A percentile compares a stretch with the other conserved stretches of the same genome.
phyloP scores from a whole-genome alignment of 2,113 vertebrate genomes.

The Gobio gobio region DNA sequence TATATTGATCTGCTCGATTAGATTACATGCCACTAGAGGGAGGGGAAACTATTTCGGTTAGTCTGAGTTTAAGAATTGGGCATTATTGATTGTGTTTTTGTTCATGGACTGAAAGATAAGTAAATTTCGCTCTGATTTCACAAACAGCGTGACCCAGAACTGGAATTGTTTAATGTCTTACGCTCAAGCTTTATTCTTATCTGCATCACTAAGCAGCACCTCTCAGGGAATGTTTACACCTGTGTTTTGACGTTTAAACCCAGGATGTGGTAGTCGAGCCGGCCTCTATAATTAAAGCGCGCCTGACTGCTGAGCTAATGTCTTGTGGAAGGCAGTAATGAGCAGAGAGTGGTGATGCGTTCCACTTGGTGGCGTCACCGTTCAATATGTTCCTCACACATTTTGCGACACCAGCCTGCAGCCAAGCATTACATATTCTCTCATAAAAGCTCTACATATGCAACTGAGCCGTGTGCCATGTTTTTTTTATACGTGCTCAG shows the following conservation, averaged over 20 bases:
- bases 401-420: neutral
- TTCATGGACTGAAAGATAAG: conserved; percentile 7
- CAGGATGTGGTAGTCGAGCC: conserved; percentile 11
- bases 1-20: conserved; percentile 29
- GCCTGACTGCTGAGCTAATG: conserved; percentile 35
- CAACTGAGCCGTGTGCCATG: neutral
- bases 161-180: conserved; percentile 12
- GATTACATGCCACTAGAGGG: conserved; percentile 21
- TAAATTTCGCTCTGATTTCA: neutral
- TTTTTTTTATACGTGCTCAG: conserved; percentile 42
- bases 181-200: neutral
- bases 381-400: conserved; percentile 2
- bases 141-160: neutral
- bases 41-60: neutral
- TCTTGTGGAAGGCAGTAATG: conserved; percentile 5
- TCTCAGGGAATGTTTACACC: conserved; percentile 30
- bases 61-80: conserved; percentile 14
- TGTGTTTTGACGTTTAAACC: conserved; percentile 34
- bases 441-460: neutral
- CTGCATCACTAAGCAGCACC: conserved; percentile 15
- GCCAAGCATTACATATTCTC: neutral
- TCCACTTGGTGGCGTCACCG: conserved; percentile 49
- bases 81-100: conserved; percentile 15
- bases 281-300: conserved; percentile 28
- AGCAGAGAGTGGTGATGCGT: conserved; percentile 46